Percentiles rank a stretch among this genome's conserved stretches.
These are phyloP conservation scores for Chaunax sp. DNA, from an alignment of 2,797 vertebrate species.

Conservation along the genomic window DNA sequence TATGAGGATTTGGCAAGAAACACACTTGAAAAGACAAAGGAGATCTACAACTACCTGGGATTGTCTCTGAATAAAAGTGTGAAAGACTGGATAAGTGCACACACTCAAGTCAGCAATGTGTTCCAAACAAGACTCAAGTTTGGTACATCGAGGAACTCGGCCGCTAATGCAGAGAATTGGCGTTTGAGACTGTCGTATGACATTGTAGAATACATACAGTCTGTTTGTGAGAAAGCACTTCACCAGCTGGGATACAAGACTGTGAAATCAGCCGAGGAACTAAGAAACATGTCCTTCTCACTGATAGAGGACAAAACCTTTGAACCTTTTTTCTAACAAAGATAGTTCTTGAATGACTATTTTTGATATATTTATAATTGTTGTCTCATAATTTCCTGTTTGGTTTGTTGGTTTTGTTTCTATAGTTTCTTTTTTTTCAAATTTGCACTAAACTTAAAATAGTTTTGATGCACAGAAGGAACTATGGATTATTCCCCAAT, in stretches of 20 bases:
- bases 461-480: conserved; percentile 72
- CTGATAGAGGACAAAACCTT: conserved; percentile 93
- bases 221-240: conserved; percentile 89
- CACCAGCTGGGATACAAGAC: conserved; percentile 91
- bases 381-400: conserved; percentile 88
- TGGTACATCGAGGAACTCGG: conserved; percentile 92
- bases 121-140: conserved; percentile 92
- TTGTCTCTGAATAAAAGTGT: conserved; percentile 90
- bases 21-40: conserved; percentile 91
- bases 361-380: conserved; percentile 92
- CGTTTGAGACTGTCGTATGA: conserved; percentile 93
- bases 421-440: conserved; percentile 70
- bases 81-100: conserved; percentile 93
- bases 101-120: conserved; percentile 90
- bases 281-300: conserved; percentile 91
- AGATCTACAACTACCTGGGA: conserved; percentile 94
- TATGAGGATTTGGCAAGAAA: conserved; percentile 95
- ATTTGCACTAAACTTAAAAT: conserved; percentile 92
- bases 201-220: conserved; percentile 93
- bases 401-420: conserved; percentile 55
- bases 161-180: conserved; percentile 93
- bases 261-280: conserved; percentile 88
- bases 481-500: conserved; percentile 47
- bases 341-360: conserved; percentile 74
- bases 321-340: conserved; percentile 91